Base-by-base conservation (phyloP, 2,888 invertebrate species). In the Cephalotes varians region DNA sequence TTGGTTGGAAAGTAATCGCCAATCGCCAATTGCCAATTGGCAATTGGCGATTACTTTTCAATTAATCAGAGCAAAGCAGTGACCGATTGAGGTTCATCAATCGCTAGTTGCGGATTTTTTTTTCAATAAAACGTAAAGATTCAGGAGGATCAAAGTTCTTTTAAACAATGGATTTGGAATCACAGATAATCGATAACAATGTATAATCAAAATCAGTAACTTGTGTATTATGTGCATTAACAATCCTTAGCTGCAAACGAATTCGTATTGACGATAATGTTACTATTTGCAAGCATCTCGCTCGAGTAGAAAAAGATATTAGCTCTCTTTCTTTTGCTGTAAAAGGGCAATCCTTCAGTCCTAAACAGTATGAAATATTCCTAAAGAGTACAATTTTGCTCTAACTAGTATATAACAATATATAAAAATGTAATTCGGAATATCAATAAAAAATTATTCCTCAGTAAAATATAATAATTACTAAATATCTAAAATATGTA, bases 191-290 rank as follows among this genome's bases (percentile, higher is more conserved):
- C 31, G 9, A 69, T 51, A 54, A 73, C 7, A 9, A 62, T 80
- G 71, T 85, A 83, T 81, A 84, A 67, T n/a, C 64, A 82, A 88
- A 87, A 87, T 88, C 84, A 89, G 84, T 85, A 87, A 89, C 71
- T 83, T 82, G 83, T 85, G 51, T 82, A 88, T 88, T 80, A 85
- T 47, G 72, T 81, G 31, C 71, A 71, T 89, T 83, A 85, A 88
- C 86, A 85, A 87, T 85, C 67, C 85, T 80, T 77, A 37, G 80
- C 58, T 85, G 76, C 54, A 82, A 87, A 77, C 58, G 67, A 28
- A 84, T 74, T 84, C 37, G 60, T 25, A 58, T 77, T 83, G 85
- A 84, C 67, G 82, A 85, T 72, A 82, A 49, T 71, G 69, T 86
- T 40, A 49, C 58, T 85, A 71, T 83, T 54, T 28, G 81, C 81